Conservation (phyloP, 2,797 vertebrate species). For the Gila robusta region DNA sequence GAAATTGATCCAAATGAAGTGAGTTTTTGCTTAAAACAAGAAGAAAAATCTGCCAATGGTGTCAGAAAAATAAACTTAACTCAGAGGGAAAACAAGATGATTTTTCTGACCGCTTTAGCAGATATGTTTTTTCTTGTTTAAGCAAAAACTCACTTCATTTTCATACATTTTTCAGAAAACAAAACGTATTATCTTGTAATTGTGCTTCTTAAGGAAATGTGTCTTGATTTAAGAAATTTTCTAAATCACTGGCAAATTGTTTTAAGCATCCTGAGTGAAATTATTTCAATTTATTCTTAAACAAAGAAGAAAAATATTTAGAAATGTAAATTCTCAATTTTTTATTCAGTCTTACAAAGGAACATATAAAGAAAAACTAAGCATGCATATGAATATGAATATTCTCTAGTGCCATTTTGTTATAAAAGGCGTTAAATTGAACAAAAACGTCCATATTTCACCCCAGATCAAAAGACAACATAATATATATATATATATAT, state of each 20-base stretch:
- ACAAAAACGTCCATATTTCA: background rate
- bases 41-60: background rate
- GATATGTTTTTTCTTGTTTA: no score
- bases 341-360: conserved; percentile 31
- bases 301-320: background rate
- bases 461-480: background rate
- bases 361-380: background rate
- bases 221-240: no score
- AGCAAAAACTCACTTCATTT: background rate
- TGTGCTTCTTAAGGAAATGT: no score
- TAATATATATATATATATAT: background rate
- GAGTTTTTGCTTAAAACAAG: background rate
- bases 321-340: background rate
- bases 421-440: background rate
- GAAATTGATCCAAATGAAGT: background rate
- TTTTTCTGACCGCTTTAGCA: background rate
- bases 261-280: background rate
- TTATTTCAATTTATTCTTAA: background rate
- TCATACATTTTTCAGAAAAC: background rate
- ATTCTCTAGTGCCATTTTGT: conserved; percentile 61
- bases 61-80: background rate
- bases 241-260: no score
- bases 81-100: background rate
- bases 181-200: no score
- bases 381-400: conserved; percentile 7